A percentile compares a stretch with the other conserved stretches of the same genome.
phyloP scores from a whole-genome alignment of 2,888 invertebrate genomes.

The Pristionchus exspectatus region DNA sequence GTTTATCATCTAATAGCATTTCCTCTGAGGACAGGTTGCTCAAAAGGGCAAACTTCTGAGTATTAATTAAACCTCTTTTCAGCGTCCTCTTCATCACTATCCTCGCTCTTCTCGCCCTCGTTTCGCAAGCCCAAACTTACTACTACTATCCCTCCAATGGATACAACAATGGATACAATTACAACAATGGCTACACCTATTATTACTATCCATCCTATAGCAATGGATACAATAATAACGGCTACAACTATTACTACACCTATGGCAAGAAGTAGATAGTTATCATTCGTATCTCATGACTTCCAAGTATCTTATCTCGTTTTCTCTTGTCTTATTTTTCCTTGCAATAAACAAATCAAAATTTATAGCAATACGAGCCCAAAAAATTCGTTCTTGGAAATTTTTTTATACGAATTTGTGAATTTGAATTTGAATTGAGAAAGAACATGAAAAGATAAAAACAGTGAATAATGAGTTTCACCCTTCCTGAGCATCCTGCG shows the following conservation, averaged over 20 bases:
- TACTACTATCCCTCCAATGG: not conserved
- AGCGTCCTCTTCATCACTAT: not conserved
- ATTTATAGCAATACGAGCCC: no score
- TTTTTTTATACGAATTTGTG: no score
- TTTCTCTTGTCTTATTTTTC: no score
- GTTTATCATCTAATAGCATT: not conserved
- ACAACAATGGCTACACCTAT: not conserved
- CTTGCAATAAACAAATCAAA: no score
- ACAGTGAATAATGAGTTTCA: no score
- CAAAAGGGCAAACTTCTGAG: no score
- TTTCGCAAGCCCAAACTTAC: not conserved
- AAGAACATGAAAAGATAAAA: no score
- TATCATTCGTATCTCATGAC: not conserved
- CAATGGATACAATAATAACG: not conserved
- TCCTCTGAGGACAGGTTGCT: not conserved
- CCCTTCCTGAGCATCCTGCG: no score
- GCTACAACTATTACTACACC: conserved; percentile 3
- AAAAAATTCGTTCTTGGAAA: no score
- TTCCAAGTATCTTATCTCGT: not conserved
- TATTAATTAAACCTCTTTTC: not conserved
- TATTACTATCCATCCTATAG: not conserved
- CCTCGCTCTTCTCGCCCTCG: not conserved
- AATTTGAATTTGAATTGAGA: no score
- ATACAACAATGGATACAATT: not conserved
- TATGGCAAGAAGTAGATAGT: not conserved